Conservation (phyloP, 2,113 vertebrate genomes). For the Marcusenius ussheri region DNA sequence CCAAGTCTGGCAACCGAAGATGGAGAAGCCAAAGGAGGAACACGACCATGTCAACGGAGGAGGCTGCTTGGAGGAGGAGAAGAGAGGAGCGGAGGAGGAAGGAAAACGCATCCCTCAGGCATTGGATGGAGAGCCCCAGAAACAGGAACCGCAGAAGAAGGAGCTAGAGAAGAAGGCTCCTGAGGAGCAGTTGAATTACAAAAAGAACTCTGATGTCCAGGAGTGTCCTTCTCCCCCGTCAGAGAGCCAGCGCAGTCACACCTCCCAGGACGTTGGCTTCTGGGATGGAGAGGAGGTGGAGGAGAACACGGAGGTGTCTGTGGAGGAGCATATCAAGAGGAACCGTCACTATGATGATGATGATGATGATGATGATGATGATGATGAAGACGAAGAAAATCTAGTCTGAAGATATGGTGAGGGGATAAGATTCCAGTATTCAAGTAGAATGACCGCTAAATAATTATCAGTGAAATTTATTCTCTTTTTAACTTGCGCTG, state of each 20-base stretch:
- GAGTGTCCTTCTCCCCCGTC: constrained; percentile 47
- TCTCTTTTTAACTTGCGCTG: background rate
- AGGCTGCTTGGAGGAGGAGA: constrained; percentile 38
- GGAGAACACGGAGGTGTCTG: constrained; percentile 61
- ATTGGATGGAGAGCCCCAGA: background rate
- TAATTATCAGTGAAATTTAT: background rate
- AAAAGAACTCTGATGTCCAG: constrained; percentile 33
- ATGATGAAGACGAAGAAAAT: constrained; percentile 1
- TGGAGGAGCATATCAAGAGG: constrained; percentile 91
- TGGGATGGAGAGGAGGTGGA: constrained; percentile 72
- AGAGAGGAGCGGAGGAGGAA: constrained; percentile 22
- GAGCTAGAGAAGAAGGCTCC: constrained; percentile 2
- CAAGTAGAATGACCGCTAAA: background rate
- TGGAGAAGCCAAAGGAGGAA: constrained; percentile 15
- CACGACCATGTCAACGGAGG: constrained; percentile 41
- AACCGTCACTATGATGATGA: constrained; percentile 84
- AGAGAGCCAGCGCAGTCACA: constrained; percentile 52
- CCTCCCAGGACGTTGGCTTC: constrained; percentile 73
- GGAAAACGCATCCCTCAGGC: constrained; percentile 10
- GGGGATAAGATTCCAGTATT: constrained; percentile 1
- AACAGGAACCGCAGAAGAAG: background rate
- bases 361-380: constrained; percentile 51
- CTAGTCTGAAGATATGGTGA: background rate
- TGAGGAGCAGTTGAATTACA: constrained; percentile 28
- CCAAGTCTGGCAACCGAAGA: constrained; percentile 31